Evolutionary conservation across 2,888 invertebrate genomes (phyloP).

Genomic region (Chymomyza fuscimana): DNA sequence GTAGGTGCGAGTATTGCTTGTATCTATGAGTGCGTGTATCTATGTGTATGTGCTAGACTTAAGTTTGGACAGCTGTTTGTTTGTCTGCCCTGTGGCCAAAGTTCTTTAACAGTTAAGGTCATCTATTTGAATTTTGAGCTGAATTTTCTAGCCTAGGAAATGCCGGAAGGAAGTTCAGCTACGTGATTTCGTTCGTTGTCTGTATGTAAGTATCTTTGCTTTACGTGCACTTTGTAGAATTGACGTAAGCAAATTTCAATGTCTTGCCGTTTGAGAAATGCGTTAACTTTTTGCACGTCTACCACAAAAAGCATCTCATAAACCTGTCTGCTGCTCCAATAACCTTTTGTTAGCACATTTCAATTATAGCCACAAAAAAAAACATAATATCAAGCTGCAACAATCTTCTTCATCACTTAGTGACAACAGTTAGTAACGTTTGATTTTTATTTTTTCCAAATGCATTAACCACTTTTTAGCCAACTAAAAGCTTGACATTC

Average conservation of each 20-base stretch:
- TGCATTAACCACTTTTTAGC: conserved; percentile 32
- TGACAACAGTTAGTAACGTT: conserved; percentile 61
- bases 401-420: conserved; percentile 63
- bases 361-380: conserved; percentile 29
- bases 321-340: conserved; percentile 57
- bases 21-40: neutral
- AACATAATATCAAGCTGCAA: conserved; percentile 22
- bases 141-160: conserved; percentile 34
- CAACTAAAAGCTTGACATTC: conserved; percentile 62
- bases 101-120: conserved; percentile 64
- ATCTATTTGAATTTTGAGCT: conserved; percentile 26
- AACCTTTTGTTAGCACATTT: conserved; percentile 57
- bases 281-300: neutral
- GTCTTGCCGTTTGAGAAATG: conserved; percentile 21
- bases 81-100: conserved; percentile 40
- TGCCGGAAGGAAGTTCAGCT: conserved; percentile 69
- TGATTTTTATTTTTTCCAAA: conserved; percentile 38
- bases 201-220: neutral
- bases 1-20: neutral
- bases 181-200: conserved; percentile 27
- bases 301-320: neutral
- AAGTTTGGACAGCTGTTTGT: conserved; percentile 34
- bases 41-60: neutral
- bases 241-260: conserved; percentile 38
- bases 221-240: conserved; percentile 4